These are phyloP conservation scores for Drosophila kanapiae DNA, from an alignment of 1,140 invertebrate genomes.

Conservation along the genomic window DNA sequence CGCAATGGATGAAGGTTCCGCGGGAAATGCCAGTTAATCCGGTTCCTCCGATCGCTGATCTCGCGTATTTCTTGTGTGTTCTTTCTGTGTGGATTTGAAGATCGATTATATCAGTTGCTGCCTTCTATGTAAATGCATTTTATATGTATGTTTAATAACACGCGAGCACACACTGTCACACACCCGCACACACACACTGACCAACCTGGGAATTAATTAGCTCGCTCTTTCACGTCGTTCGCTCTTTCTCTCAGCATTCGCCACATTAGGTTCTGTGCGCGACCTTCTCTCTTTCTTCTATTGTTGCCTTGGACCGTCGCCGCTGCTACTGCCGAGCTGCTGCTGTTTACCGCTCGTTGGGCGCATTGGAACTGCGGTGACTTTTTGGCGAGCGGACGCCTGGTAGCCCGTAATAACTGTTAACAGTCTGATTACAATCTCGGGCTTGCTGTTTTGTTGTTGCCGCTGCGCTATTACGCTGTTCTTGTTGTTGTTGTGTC, in stretches of 20 bases:
- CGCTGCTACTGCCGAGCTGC: constrained; percentile 19
- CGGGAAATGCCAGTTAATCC: constrained; percentile 27
- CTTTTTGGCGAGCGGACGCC: constrained; percentile 1
- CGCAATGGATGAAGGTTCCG: constrained; percentile 14
- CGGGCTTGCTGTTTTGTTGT: constrained; percentile 10
- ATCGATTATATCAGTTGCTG: constrained; percentile 43
- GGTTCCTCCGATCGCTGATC: constrained; percentile 21
- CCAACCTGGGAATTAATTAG: constrained; percentile 43
- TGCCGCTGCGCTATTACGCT: neutral
- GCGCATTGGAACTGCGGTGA: constrained; percentile 31
- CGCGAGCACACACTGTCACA: constrained; percentile 15
- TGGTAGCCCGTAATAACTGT: constrained; percentile 27
- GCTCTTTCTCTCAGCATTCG: neutral
- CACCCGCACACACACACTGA: constrained; percentile 2
- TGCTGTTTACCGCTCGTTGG: constrained; percentile 28
- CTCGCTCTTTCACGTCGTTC: constrained; percentile 24
- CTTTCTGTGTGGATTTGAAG: constrained; percentile 10
- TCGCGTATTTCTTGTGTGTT: constrained; percentile 13
- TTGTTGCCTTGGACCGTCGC: constrained; percentile 11
- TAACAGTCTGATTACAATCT: constrained; percentile 20
- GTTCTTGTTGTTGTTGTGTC: constrained; percentile 4
- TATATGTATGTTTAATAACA: constrained; percentile 17
- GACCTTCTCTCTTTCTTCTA: constrained; percentile 30
- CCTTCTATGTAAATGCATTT: constrained; percentile 27
- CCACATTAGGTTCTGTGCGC: constrained; percentile 3